Percentiles rank a stretch among this genome's conserved stretches.
Conservation (phyloP, 2,113 vertebrate genomes). For the Ceratotherium simum region DNA sequence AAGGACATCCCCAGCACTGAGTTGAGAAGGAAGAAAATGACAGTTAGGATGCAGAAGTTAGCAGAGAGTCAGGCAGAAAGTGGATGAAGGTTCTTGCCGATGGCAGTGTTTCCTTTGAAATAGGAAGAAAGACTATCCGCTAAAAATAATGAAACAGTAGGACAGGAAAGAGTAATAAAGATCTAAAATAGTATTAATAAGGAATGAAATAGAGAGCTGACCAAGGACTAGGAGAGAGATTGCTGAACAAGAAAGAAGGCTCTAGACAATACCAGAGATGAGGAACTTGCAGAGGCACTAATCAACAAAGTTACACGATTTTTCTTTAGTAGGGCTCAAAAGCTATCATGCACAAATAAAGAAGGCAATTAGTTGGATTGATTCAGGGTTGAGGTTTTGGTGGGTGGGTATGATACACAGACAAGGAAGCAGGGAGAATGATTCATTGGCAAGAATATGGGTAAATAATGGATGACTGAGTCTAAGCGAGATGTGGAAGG, state of each 20-base stretch:
- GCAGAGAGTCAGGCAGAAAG: neutral
- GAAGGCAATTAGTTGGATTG: constrained; percentile 24
- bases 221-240: neutral
- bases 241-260: neutral
- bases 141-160: constrained; percentile 46
- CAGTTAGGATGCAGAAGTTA: constrained; percentile 40
- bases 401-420: neutral
- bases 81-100: constrained; percentile 11
- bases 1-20: constrained; percentile 35
- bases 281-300: neutral
- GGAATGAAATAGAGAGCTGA: constrained; percentile 47
- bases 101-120: constrained; percentile 55
- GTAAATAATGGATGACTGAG: constrained; percentile 18
- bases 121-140: neutral
- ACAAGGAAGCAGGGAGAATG: constrained; percentile 44
- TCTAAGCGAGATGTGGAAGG: constrained; percentile 28
- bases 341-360: constrained; percentile 29
- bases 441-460: constrained; percentile 9
- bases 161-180: constrained; percentile 19
- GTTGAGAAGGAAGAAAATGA: constrained; percentile 35
- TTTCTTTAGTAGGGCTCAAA: constrained; percentile 1
- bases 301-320: neutral
- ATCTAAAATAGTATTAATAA: constrained; percentile 47
- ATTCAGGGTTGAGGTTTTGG: constrained; percentile 12
- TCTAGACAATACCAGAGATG: constrained; percentile 29